Evolutionary conservation across 2,888 invertebrate genomes (phyloP), one percentile per base, ranked within the genome.

Genomic region (Drosophila vallismaia): DNA sequence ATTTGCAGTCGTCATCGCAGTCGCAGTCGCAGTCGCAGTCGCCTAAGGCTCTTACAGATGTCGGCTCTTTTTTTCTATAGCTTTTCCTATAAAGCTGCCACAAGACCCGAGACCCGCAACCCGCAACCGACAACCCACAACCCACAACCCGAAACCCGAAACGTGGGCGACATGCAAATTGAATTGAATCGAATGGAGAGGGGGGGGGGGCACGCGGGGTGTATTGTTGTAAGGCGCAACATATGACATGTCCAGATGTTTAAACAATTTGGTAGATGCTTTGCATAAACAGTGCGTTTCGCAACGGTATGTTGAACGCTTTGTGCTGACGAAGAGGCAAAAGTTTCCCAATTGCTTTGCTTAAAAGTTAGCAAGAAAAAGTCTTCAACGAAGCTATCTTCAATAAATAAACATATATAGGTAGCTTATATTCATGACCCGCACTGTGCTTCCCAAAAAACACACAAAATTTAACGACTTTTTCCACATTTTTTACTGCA

Each of bases 81-180:
- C 33, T 33, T 33, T 33, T 14, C 33, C 31, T 7, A 40, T 28
- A 28, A 6, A 28, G 28, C 28, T 4, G 28, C 28, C 28, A 19
- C 19, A 19, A 19, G 19, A 19, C 28, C 28, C 28, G 28, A 1
- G 0, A 3, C 29, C 5, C 46, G 31, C 31, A 31, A 19, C 31
- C 24, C 10, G 10, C 14, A 46, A 69, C 75, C n/a, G n/a, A n/a
- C n/a, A n/a, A n/a, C n/a, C n/a, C n/a, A n/a, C n/a, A n/a, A n/a
- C n/a, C n/a, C n/a, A n/a, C n/a, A 4, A 3, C 29, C 5, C 46
- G 31, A 42, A 31, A 19, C 31, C 24, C 10, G 10, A 28, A 46
- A 69, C 75, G 76, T 79, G 80, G 80, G 76, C 64, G 69, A 74
- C 60, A 78, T 78, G 82, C 70, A 78, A 78, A 82, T 78, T 74